Base-by-base conservation (phyloP, 30 jellyfish, hydroid and myxozoan genomes). In the Sanderia malayensis region DNA sequence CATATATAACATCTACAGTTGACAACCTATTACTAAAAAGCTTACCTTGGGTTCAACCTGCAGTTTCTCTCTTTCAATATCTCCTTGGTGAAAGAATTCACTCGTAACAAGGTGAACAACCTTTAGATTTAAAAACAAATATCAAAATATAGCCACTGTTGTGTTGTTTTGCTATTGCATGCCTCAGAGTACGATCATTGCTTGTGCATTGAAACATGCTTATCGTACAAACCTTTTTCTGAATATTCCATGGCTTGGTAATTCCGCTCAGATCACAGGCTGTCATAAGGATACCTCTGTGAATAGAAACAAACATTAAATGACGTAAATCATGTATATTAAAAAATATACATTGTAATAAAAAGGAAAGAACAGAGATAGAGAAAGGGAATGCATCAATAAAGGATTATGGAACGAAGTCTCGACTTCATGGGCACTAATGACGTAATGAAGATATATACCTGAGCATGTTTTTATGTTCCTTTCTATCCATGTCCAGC, bases 11-110 rank as follows among this genome's bases (percentile, higher is more conserved):
- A n/a, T n/a, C n/a, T n/a, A n/a, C n/a, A n/a, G n/a, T n/a, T n/a
- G n/a, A n/a, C n/a, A n/a, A n/a, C n/a, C n/a, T n/a, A n/a, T n/a
- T n/a, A n/a, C 23, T 15, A 30, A n/a, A 32, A 21, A 23, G 2
- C 0, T 81, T 41, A 89, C 97, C 89, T 74, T 79, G 10, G 97
- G 97, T 62, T 89, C 94, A 19, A 89, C 95, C 57, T 82, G 94
- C 69, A 89, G 71, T 30, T 70, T 70, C 57, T 81, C 95, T 44
- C 95, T 71, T 68, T 89, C 97, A 27, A 89, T 76, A 63, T 89
- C 97, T 18, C 97, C 97, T 72, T 89, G 97, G 52, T 89, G 97
- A 57, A 89, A 89, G 66, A 89, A 89, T 47, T 89, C 97, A 52
- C 97, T 89, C 29, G 97, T 89, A 17, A 89, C 97, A 28, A 89